Percentiles rank a stretch among this genome's conserved stretches.
Conservation (phyloP, 2,888 invertebrate species). For the Melanostoma scalare region DNA sequence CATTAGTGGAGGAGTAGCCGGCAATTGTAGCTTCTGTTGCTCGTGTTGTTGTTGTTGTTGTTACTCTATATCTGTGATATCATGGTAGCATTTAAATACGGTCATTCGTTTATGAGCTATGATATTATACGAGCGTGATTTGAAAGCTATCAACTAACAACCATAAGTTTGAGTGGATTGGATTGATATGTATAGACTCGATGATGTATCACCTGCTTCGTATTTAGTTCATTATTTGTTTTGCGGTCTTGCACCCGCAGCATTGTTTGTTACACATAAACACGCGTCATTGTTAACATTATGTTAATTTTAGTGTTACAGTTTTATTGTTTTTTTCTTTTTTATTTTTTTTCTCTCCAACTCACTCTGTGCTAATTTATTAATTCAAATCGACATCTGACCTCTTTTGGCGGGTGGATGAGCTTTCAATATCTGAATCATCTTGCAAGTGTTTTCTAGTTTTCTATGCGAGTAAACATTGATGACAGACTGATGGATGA, state of each 20-base stretch:
- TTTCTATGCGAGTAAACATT: conserved; percentile 44
- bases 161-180: conserved; percentile 41
- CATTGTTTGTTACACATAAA: conserved; percentile 57
- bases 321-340: conserved; percentile 15
- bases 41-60: not conserved
- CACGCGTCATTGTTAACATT: conserved; percentile 66
- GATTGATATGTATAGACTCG: conserved; percentile 17
- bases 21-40: conserved; percentile 2
- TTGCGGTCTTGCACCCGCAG: conserved; percentile 23
- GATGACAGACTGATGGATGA: conserved; percentile 40
- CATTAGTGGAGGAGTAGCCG: conserved; percentile 41
- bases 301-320: conserved; percentile 70
- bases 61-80: conserved; percentile 63
- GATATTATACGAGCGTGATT: conserved; percentile 42
- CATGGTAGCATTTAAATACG: conserved; percentile 45
- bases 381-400: conserved; percentile 77
- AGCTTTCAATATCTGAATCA: conserved; percentile 67
- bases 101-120: conserved; percentile 31
- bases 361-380: conserved; percentile 75
- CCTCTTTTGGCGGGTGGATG: conserved; percentile 74
- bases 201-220: conserved; percentile 27
- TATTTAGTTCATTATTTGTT: conserved; percentile 13
- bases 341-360: conserved; percentile 13
- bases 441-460: conserved; percentile 29
- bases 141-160: conserved; percentile 58